phyloP scores from a whole-genome alignment of 2,797 vertebrate genomes.

The Pseudochromis fuscus region DNA sequence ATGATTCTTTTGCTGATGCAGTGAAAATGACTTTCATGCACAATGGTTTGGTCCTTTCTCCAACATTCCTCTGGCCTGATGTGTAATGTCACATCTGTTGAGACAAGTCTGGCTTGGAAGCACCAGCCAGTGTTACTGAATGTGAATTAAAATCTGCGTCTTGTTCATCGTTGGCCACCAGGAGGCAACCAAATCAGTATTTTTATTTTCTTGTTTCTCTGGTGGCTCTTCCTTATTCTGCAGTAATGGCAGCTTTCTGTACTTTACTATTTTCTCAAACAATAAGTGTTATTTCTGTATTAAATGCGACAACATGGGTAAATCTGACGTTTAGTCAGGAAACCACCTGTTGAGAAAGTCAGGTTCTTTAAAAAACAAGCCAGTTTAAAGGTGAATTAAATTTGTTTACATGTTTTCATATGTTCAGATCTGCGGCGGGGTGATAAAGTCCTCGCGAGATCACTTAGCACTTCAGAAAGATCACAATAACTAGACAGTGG shows the following conservation, averaged over 20 bases:
- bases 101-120: conserved; percentile 64
- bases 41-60: conserved; percentile 54
- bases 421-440: conserved; percentile 5
- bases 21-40: conserved; percentile 36
- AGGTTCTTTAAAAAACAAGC: not conserved
- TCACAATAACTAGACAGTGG: not conserved
- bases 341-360: not conserved
- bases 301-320: conserved; percentile 31
- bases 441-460: not conserved
- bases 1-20: conserved; percentile 15
- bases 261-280: conserved; percentile 9
- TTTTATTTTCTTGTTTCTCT: not conserved
- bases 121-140: conserved; percentile 50
- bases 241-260: conserved; percentile 39
- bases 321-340: not conserved
- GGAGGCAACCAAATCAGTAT: conserved; percentile 49
- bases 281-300: conserved; percentile 20
- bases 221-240: conserved; percentile 39
- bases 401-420: conserved; percentile 6
- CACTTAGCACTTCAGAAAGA: not conserved
- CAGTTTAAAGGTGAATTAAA: not conserved
- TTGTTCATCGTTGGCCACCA: conserved; percentile 48
- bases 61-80: conserved; percentile 74
- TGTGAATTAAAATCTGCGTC: conserved; percentile 19
- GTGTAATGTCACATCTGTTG: conserved; percentile 70